phyloP scores from a whole-genome alignment of 37 sponge, comb jelly and placozoan species.

The Haliclona indistincta region DNA sequence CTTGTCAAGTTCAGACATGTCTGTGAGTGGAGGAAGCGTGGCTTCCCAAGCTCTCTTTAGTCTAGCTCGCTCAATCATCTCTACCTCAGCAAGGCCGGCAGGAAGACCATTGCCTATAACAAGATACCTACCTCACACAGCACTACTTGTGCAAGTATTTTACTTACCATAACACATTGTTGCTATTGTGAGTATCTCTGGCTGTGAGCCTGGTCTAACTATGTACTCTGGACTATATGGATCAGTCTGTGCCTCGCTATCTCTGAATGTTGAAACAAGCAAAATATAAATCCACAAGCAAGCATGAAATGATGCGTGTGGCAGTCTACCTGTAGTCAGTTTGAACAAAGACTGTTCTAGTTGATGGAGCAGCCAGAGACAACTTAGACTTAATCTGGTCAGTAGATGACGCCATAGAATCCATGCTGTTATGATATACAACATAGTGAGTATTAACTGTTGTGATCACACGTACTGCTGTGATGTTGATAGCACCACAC shows the following conservation, averaged over 20 bases:
- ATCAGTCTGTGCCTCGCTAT: conserved; percentile 95
- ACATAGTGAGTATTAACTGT: neutral
- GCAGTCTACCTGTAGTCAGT: conserved; percentile 87
- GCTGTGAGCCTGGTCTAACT: conserved; percentile 82
- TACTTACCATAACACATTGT: conserved; percentile 77
- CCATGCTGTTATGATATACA: conserved; percentile 21
- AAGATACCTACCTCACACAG: neutral
- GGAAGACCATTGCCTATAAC: conserved; percentile 79
- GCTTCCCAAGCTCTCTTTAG: conserved; percentile 93
- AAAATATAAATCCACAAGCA: too few species aligned
- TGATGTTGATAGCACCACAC: conserved; percentile 83
- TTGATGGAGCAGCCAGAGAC: conserved; percentile 16
- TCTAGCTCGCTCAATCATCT: conserved; percentile 97
- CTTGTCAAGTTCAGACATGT: conserved; percentile 74
- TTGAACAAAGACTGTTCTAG: conserved; percentile 65
- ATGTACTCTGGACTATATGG: conserved; percentile 93
- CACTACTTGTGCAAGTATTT: neutral
- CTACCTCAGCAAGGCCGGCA: conserved; percentile 96
- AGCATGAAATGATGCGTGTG: too few species aligned
- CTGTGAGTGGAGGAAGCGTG: conserved; percentile 81
- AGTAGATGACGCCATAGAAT: conserved; percentile 42
- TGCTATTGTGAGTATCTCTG: conserved; percentile 92
- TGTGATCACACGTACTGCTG: neutral
- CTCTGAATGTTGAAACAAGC: too few species aligned
- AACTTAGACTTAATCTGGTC: neutral